phyloP scores from a whole-genome alignment of 2,888 invertebrate species.

The Cephus nigrinus region DNA sequence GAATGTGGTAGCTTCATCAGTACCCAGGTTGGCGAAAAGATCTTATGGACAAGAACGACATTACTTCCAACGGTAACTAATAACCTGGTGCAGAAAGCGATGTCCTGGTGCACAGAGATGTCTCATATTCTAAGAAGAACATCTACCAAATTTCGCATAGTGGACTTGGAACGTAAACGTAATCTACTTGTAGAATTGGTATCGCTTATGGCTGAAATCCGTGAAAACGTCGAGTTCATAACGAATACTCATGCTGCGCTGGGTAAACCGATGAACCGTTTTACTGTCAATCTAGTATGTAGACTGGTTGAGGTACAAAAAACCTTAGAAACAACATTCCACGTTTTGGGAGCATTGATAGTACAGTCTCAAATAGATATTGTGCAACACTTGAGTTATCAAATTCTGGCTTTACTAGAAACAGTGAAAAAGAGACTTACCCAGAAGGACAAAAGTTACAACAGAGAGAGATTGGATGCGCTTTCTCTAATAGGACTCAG shows the following conservation, averaged over 20 bases:
- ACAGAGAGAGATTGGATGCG: conserved; percentile 55
- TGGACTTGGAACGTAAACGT: conserved; percentile 60
- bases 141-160: conserved; percentile 45
- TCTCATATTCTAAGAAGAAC: conserved; percentile 74
- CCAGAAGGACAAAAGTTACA: conserved; percentile 55
- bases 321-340: conserved; percentile 78
- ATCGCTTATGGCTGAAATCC: conserved; percentile 64
- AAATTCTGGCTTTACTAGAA: conserved; percentile 75
- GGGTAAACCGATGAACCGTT: conserved; percentile 82
- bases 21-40: conserved; percentile 53
- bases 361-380: conserved; percentile 81
- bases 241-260: conserved; percentile 78
- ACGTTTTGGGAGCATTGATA: conserved; percentile 76
- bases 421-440: conserved; percentile 70
- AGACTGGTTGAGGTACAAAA: conserved; percentile 85
- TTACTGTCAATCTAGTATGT: conserved; percentile 80
- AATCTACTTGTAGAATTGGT: conserved; percentile 70
- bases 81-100: conserved; percentile 70
- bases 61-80: conserved; percentile 46
- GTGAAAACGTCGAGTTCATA: conserved; percentile 70
- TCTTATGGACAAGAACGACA: conserved; percentile 45
- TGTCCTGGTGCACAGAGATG: conserved; percentile 55
- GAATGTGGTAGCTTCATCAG: conserved; percentile 47
- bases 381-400: conserved; percentile 83
- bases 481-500: conserved; percentile 54